Base-by-base conservation (phyloP, 2,888 invertebrate species). In the Salpingus planirostris region DNA sequence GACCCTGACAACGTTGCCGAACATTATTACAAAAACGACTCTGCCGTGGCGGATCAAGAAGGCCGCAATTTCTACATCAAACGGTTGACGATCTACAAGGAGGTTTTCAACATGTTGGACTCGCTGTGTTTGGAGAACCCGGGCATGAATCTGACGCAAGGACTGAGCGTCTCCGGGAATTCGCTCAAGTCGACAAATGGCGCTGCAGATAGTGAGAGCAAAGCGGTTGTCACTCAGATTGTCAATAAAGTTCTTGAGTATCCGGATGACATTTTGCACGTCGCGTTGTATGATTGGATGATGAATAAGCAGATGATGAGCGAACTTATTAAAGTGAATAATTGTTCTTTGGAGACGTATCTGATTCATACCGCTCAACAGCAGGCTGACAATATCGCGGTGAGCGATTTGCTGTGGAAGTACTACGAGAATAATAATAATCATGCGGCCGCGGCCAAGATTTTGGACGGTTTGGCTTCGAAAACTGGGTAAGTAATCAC, bases 241-340 rank as follows among this genome's bases (percentile, higher is more conserved):
- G 76, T 84, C 11, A 69, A 71, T 46, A 75, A 80, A 47, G 78
- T 79, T 33, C 64, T 85, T 8, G 74, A 77, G 27, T 70, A 75
- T 3, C 69, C 76, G 3, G 97, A 97, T 64, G 91, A 96, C 57
- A 69, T 93, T 10, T 74, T 93, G 35, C 96, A 97, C 55, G 81
- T 88, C 0, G 80, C 88, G 0, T 72, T 97, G 1, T 97, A 95
- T 60, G 86, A 91, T 49, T 96, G 96, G 96, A 76, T 96, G 58
- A 77, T 91, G 42, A 71, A 76, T 1, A 80, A 83, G 57, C 74
- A 81, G 45, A 71, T 88, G 57, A 74, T 79, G 24, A 68, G 72
- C 50, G 84, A 86, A 52, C 56, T 88, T 24, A 76, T 79, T 27
- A 71, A 74, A 26, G 68, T 79, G 1, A 74, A 76, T 7, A 74